These are phyloP conservation scores for Toxostoma redivivum DNA, from an alignment of 2,113 vertebrate genomes.

Conservation along the genomic window DNA sequence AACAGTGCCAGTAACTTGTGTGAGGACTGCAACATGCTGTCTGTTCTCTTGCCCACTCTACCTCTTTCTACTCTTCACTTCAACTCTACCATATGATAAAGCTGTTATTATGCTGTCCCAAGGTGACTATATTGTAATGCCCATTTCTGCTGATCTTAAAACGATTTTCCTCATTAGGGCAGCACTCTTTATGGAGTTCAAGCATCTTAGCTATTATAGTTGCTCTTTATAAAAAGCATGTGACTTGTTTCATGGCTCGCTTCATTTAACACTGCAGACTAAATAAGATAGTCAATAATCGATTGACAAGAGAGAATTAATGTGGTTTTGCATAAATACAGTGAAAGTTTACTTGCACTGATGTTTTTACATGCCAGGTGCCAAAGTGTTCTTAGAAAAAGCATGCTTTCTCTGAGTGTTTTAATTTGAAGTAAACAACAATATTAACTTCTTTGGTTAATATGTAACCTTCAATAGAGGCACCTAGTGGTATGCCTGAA, in stretches of 20 bases:
- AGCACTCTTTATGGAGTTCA: not conserved
- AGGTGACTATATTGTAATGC: not conserved
- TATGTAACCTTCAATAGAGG: constrained; percentile 69
- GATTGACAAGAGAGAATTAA: not conserved
- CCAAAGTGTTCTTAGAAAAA: constrained; percentile 43
- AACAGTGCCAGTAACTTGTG: not conserved
- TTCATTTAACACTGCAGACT: constrained; percentile 19
- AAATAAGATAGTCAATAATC: not conserved
- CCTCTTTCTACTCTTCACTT: not conserved
- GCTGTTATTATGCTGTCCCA: not conserved
- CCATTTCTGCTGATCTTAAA: not conserved
- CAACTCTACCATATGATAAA: not conserved
- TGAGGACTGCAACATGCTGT: not conserved
- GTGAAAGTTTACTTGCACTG: constrained; percentile 12
- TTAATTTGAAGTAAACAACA: constrained; percentile 44
- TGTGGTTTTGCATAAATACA: constrained; percentile 29
- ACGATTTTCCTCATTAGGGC: not conserved
- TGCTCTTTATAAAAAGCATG: not conserved
- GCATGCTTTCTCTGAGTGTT: constrained; percentile 52
- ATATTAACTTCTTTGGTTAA: constrained; percentile 68
- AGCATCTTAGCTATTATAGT: not conserved
- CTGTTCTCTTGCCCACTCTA: not conserved
- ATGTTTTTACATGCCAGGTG: constrained; percentile 10
- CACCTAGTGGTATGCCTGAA: not conserved
- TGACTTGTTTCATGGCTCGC: not conserved